Conservation (phyloP, 2,797 vertebrate genomes). For the Odontamblyopus rebecca region DNA sequence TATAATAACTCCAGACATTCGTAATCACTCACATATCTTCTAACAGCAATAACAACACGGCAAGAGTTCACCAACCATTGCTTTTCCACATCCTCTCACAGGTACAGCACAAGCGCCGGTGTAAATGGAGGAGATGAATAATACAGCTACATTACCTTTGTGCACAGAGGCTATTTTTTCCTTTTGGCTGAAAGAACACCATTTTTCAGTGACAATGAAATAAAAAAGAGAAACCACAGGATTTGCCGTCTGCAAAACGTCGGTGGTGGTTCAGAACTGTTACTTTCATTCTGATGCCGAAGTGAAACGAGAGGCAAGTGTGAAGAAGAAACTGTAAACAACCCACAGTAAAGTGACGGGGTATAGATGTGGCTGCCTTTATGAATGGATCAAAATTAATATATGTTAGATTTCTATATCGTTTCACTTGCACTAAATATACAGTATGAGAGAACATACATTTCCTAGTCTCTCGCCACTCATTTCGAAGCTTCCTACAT, state of each 20-base stretch:
- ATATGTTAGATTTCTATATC: too few species aligned
- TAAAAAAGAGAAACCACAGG: conserved; percentile 46
- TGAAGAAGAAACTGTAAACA: conserved; percentile 19
- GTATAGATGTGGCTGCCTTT: background rate
- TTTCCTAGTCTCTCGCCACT: too few species aligned
- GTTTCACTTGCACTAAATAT: too few species aligned
- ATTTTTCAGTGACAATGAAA: conserved; percentile 70
- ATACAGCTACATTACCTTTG: conserved; percentile 72
- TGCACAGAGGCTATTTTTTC: conserved; percentile 51
- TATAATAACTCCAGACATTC: background rate
- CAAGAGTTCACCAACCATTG: conserved; percentile 24
- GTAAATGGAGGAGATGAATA: conserved; percentile 75
- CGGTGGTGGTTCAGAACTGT: conserved; percentile 32
- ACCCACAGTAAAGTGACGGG: conserved; percentile 10
- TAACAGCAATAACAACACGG: conserved; percentile 27
- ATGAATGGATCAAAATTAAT: conserved; percentile 4
- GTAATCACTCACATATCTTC: background rate
- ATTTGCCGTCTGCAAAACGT: conserved; percentile 32
- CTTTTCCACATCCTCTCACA: conserved; percentile 40
- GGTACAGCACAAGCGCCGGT: conserved; percentile 52
- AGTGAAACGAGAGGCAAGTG: background rate
- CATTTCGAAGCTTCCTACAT: too few species aligned
- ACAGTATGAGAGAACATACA: too few species aligned
- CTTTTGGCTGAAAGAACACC: conserved; percentile 50
- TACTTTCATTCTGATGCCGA: conserved; percentile 25